Conservation (phyloP, 2,888 invertebrate genomes). For the Lithophane semibrunnea region DNA sequence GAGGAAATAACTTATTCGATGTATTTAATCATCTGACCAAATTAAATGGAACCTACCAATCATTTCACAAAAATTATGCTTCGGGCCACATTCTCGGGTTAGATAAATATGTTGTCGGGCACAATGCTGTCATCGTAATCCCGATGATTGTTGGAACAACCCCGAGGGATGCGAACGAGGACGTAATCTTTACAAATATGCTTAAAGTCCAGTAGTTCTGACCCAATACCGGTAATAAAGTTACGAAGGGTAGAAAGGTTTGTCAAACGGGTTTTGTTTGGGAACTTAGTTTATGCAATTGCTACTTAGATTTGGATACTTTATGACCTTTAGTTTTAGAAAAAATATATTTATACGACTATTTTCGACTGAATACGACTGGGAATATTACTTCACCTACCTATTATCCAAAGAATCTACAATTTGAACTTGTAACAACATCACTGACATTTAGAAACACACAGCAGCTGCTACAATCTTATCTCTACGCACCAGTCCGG, state of each 20-base stretch:
- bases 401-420: not conserved
- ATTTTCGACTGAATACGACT: too few relatives aligned
- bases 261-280: not conserved
- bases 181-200: slow-evolving; percentile 3
- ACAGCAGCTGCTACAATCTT: not conserved
- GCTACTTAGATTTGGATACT: not conserved
- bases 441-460: not conserved
- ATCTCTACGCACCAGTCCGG: not conserved
- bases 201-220: not conserved
- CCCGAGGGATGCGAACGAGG: not conserved
- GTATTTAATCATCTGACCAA: not conserved
- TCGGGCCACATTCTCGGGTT: not conserved
- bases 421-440: not conserved
- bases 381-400: too few relatives aligned
- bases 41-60: not conserved
- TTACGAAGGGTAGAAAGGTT: not conserved
- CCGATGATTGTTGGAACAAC: not conserved
- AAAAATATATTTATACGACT: too few relatives aligned
- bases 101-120: not conserved
- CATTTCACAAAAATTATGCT: not conserved
- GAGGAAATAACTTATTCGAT: not conserved
- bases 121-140: not conserved
- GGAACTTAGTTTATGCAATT: not conserved
- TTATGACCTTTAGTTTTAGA: not conserved
- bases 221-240: not conserved